These are phyloP conservation scores for Drosophila subobscura DNA, from an alignment of 1,140 invertebrate genomes.

Conservation along the genomic window DNA sequence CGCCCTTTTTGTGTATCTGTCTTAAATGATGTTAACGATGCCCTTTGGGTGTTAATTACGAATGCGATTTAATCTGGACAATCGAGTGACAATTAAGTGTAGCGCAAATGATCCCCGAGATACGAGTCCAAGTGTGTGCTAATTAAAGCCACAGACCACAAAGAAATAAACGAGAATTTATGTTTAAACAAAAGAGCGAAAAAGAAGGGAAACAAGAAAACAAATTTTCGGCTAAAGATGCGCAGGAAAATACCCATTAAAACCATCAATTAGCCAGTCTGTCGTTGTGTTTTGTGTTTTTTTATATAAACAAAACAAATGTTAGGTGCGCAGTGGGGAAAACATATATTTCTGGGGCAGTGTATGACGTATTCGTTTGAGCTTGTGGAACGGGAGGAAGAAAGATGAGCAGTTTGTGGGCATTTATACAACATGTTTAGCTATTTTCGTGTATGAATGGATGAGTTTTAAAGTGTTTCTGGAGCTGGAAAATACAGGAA, in stretches of 20 bases:
- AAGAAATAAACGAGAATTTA: constrained; percentile 26
- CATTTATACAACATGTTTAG: too few relatives aligned
- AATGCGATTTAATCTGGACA: constrained; percentile 76
- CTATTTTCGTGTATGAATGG: too few relatives aligned
- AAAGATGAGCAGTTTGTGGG: too few relatives aligned
- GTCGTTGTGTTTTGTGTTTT: constrained; percentile 24
- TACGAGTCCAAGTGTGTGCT: constrained; percentile 51
- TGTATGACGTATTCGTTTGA: too few relatives aligned
- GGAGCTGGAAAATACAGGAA: too few relatives aligned
- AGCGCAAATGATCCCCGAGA: constrained; percentile 58
- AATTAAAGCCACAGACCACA: constrained; percentile 61
- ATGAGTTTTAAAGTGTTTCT: too few relatives aligned
- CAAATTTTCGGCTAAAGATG: constrained; percentile 7
- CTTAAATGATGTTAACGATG: constrained; percentile 80
- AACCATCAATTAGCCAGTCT: constrained; percentile 68
- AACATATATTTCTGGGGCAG: background rate
- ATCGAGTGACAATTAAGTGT: constrained; percentile 72
- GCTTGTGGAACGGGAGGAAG: too few relatives aligned
- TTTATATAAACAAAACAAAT: constrained; percentile 49
- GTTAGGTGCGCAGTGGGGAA: constrained; percentile 36
- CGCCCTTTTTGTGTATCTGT: constrained; percentile 43
- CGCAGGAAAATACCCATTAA: constrained; percentile 43
- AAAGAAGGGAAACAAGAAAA: background rate
- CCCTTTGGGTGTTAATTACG: constrained; percentile 80
- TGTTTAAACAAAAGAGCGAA: background rate